These are phyloP conservation scores for Colostygia pectinataria DNA, from an alignment of 2,888 invertebrate genomes.

Conservation along the genomic window DNA sequence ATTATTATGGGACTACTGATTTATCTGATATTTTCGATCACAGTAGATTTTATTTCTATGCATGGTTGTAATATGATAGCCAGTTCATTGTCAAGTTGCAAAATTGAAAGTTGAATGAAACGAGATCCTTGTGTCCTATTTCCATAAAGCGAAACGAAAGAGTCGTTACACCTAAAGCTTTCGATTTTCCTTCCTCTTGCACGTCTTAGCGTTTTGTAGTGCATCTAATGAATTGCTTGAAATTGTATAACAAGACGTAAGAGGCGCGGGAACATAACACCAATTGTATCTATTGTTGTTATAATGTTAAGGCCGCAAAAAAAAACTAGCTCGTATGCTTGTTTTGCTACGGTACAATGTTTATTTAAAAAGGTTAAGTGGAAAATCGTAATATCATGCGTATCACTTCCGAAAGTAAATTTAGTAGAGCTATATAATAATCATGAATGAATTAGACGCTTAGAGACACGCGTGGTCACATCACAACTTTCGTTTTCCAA, in stretches of 20 bases:
- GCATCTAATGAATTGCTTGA: constrained; percentile 57
- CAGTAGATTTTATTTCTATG: constrained; percentile 20
- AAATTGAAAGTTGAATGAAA: constrained; percentile 52
- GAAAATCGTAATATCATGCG: neutral
- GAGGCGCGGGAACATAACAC: constrained; percentile 69
- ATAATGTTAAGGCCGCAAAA: constrained; percentile 73
- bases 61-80: constrained; percentile 42
- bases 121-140: constrained; percentile 46
- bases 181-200: constrained; percentile 56
- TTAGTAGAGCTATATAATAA: constrained; percentile 13
- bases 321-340: constrained; percentile 43
- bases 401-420: constrained; percentile 15
- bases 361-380: constrained; percentile 2
- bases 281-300: constrained; percentile 71
- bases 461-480: constrained; percentile 17
- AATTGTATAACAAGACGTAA: constrained; percentile 76
- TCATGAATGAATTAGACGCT: constrained; percentile 8
- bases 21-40: constrained; percentile 16
- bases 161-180: constrained; percentile 46
- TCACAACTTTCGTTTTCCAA: constrained; percentile 38
- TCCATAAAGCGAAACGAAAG: constrained; percentile 49
- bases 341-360: constrained; percentile 3
- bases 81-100: constrained; percentile 48
- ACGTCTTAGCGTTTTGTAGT: constrained; percentile 50
- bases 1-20: too few species aligned